phyloP scores from a whole-genome alignment of 1,140 invertebrate species.

The Drosophila lini region DNA sequence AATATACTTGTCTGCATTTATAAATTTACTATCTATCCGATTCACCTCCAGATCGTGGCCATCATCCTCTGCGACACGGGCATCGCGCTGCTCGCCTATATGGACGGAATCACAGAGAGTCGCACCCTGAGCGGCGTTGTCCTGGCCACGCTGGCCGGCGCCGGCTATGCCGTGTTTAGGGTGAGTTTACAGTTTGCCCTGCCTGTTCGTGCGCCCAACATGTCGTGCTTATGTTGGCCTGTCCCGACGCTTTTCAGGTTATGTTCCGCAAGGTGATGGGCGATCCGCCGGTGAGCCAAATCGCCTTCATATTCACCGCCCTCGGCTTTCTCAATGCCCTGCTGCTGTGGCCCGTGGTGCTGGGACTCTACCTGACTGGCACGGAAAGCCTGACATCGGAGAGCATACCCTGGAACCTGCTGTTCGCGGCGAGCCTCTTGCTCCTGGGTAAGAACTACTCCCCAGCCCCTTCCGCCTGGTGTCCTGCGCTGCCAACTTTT shows the following conservation, averaged over 20 bases:
- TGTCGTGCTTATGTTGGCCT: conserved; percentile 54
- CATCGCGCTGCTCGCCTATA: conserved; percentile 96
- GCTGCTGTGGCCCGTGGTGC: conserved; percentile 93
- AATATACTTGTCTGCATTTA: not conserved
- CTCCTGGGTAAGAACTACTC: conserved; percentile 87
- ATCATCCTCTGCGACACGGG: conserved; percentile 97
- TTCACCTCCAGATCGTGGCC: conserved; percentile 92
- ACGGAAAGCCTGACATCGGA: conserved; percentile 92
- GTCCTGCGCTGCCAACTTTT: conserved; percentile 55
- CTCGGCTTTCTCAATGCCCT: conserved; percentile 93
- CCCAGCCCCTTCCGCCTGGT: not conserved
- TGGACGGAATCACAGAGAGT: conserved; percentile 96
- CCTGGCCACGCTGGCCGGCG: conserved; percentile 94
- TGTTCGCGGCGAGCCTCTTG: conserved; percentile 91
- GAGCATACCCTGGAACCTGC: conserved; percentile 91
- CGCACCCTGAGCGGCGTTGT: conserved; percentile 95
- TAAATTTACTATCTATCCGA: no score
- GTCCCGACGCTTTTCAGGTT: conserved; percentile 86
- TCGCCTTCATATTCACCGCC: conserved; percentile 94
- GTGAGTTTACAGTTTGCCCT: conserved; percentile 84
- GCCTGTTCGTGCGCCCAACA: conserved; percentile 32
- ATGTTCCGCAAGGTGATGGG: conserved; percentile 96
- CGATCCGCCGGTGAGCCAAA: conserved; percentile 94
- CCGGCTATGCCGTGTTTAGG: conserved; percentile 96
- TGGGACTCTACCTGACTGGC: conserved; percentile 93